Percentiles rank a stretch among this genome's conserved stretches.
Conservation (phyloP, 2,113 vertebrate species). For the Channa argus region DNA sequence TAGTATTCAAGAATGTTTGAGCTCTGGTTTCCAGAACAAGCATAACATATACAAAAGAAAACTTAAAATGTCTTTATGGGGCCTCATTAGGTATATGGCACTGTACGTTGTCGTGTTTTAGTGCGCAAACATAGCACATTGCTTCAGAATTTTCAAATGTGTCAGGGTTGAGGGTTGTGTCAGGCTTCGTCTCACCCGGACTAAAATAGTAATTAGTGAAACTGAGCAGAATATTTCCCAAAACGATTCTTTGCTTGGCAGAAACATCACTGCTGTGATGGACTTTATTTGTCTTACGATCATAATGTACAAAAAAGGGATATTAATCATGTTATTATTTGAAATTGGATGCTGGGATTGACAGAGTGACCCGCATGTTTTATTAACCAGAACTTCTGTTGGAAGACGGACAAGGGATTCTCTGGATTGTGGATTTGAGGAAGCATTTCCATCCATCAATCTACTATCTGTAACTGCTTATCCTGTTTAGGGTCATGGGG, state of each 20-base stretch:
- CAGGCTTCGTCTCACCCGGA: too few species aligned
- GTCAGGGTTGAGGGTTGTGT: background rate
- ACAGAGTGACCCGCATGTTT: constrained; percentile 4
- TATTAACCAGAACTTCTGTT: constrained; percentile 8
- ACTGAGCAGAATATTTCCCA: background rate
- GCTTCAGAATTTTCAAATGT: background rate
- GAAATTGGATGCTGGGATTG: constrained; percentile 6
- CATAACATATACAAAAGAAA: constrained; percentile 25
- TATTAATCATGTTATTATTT: constrained; percentile 12
- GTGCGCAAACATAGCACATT: background rate
- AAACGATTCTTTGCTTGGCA: constrained; percentile 1
- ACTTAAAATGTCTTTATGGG: constrained; percentile 3
- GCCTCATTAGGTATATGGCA: constrained; percentile 17
- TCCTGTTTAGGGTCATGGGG: too few species aligned
- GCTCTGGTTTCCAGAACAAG: constrained; percentile 29
- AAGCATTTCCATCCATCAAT: background rate
- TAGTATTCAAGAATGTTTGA: constrained; percentile 33
- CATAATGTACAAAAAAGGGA: background rate
- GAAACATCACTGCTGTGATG: constrained; percentile 6
- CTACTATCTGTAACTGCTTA: too few species aligned
- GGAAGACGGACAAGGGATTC: background rate
- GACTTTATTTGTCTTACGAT: constrained; percentile 31
- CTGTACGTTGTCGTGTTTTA: constrained; percentile 6
- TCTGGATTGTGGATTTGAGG: background rate
- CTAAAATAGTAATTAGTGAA: background rate